phyloP scores from a whole-genome alignment of 1,140 invertebrate genomes.

The Xylocopa sonorina region DNA sequence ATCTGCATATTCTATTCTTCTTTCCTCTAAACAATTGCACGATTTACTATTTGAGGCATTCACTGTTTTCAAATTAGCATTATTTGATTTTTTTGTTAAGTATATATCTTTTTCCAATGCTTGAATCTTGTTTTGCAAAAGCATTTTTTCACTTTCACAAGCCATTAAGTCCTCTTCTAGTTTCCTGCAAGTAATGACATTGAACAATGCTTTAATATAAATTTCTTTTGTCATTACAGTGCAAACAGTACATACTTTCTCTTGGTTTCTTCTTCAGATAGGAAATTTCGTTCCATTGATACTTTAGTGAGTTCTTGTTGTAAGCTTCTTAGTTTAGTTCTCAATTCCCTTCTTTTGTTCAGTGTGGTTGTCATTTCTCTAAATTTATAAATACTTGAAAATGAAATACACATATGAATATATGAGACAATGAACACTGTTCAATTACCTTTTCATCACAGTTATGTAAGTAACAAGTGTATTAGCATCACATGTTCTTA shows the following conservation, averaged over 20 bases:
- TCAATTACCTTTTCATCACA: slow-evolving; percentile 74
- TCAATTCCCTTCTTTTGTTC: slow-evolving; percentile 74
- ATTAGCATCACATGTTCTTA: slow-evolving; percentile 60
- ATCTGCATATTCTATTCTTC: not conserved
- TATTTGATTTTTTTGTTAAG: not conserved
- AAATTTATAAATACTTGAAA: slow-evolving; percentile 35
- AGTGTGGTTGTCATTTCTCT: slow-evolving; percentile 76
- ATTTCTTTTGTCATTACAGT: not conserved
- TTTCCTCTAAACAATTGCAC: not conserved
- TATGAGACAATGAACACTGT: slow-evolving; percentile 16
- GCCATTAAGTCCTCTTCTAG: slow-evolving; percentile 66
- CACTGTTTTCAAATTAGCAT: not conserved
- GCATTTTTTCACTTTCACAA: slow-evolving; percentile 61
- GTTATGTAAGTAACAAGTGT: slow-evolving; percentile 69
- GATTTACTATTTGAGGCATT: not conserved
- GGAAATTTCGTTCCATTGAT: slow-evolving; percentile 58
- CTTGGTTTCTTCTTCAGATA: slow-evolving; percentile 50
- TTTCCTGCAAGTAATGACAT: slow-evolving; percentile 62
- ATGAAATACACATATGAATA: not conserved
- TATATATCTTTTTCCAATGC: not conserved
- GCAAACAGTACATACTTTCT: slow-evolving; percentile 53
- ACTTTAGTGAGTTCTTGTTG: slow-evolving; percentile 74
- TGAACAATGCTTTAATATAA: too few species aligned
- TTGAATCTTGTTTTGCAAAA: slow-evolving; percentile 49
- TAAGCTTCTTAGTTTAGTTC: slow-evolving; percentile 73